Evolutionary conservation across 2,888 invertebrate genomes (phyloP), one percentile per base, ranked within the genome.

Genomic region (Nezara viridula): DNA sequence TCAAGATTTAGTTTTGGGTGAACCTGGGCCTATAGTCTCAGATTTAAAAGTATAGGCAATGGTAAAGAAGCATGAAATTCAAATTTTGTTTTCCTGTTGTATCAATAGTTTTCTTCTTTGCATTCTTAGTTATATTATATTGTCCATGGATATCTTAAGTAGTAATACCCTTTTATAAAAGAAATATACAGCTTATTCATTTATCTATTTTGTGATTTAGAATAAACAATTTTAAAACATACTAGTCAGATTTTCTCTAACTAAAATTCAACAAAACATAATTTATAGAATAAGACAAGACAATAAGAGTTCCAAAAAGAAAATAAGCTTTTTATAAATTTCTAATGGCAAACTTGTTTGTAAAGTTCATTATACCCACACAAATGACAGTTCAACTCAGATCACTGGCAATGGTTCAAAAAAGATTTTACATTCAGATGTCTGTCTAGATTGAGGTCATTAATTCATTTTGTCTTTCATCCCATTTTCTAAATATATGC

Each of bases 381-480:
- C 24, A 40, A 47, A 9, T 73, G 81, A 40, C 44, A 44, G 44
- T 81, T 81, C 24, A 81, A 47, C 44, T n/a, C 44, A 44, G 81
- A 81, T 81, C 44, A 81, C 44, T 81, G 81, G 81, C 81, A 81
- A n/a, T n/a, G 44, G 81, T 81, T 81, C 81, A 81, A 81, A 81
- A 81, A 81, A 81, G 81, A 44, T 81, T 81, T 47, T 81, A 81
- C 44, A 40, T 47, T 47, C 44, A 81, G 44, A 81, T 44, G n/a
- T 47, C 44, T 12, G 81, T 44, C 81, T 81, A n/a, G 81, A 81
- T 44, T 44, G 9, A 81, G 81, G n/a, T 44, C 44, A 81, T 81
- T 81, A 81, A 81, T 44, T 81, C 16, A 32, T 81, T 66, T 32
- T 66, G 27, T 66, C 27, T 66, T 32, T 37, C 32, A 73, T 7